phyloP scores from a whole-genome alignment of 2,797 vertebrate species.

The Erpetoichthys calabaricus region DNA sequence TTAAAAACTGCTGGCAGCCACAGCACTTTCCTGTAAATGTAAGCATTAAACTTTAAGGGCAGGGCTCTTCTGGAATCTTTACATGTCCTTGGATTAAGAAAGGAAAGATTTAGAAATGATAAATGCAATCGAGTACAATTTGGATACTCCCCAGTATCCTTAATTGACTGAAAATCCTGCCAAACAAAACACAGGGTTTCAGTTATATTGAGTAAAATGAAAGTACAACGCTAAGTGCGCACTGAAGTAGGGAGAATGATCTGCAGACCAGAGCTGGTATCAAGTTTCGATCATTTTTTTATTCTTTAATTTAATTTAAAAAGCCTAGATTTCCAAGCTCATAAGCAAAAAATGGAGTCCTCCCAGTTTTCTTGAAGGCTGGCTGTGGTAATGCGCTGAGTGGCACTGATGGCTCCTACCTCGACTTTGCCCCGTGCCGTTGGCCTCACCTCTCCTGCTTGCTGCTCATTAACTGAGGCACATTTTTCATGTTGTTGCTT shows the following conservation, averaged over 20 bases:
- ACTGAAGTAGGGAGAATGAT: slow-evolving; percentile 19
- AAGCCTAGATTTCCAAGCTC: slow-evolving; percentile 3
- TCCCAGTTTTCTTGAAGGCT: background rate
- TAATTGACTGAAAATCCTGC: slow-evolving; percentile 21
- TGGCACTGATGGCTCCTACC: background rate
- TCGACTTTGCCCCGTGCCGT: slow-evolving; percentile 4
- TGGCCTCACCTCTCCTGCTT: background rate
- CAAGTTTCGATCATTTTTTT: slow-evolving; percentile 8
- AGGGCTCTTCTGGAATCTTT: slow-evolving; percentile 20
- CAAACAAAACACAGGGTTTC: slow-evolving; percentile 26
- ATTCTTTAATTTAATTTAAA: slow-evolving; percentile 18
- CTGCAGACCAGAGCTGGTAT: slow-evolving; percentile 14
- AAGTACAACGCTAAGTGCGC: slow-evolving; percentile 15
- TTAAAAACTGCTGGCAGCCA: slow-evolving; percentile 21
- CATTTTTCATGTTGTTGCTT: slow-evolving; percentile 14
- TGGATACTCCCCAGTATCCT: slow-evolving; percentile 23
- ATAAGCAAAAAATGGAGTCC: slow-evolving; percentile 5
- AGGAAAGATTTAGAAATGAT: slow-evolving; percentile 19
- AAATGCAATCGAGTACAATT: slow-evolving; percentile 10
- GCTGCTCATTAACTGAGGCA: slow-evolving; percentile 4
- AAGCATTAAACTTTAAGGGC: slow-evolving; percentile 14
- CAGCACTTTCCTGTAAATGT: slow-evolving; percentile 18
- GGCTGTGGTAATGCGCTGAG: background rate
- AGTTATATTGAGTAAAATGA: slow-evolving; percentile 22
- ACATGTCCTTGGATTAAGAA: slow-evolving; percentile 24